phyloP scores from a whole-genome alignment of 2,797 vertebrate genomes.

The Botia almorhae region DNA sequence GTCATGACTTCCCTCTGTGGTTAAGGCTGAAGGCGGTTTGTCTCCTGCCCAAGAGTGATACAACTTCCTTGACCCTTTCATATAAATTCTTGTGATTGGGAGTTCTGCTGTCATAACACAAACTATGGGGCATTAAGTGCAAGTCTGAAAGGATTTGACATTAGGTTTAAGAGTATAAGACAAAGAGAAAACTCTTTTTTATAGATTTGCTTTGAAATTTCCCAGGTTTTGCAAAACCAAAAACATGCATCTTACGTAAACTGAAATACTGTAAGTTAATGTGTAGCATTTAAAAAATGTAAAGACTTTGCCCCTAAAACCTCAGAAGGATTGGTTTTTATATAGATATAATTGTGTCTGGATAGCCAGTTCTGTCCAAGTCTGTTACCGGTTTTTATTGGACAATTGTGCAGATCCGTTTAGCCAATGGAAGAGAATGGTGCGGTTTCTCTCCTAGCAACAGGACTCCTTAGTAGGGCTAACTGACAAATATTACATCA shows the following conservation, averaged over 20 bases:
- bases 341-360: conserved; percentile 63
- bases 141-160: conserved; percentile 42
- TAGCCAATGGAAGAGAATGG: conserved; percentile 75
- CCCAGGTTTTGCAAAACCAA: not conserved
- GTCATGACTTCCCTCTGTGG: conserved; percentile 20
- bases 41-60: conserved; percentile 24
- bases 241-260: not conserved
- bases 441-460: conserved; percentile 86
- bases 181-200: not conserved
- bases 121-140: conserved; percentile 37
- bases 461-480: conserved; percentile 75
- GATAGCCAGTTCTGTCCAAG: conserved; percentile 63
- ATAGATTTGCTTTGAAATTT: not conserved
- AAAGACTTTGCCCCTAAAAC: conserved; percentile 51
- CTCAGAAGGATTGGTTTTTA: conserved; percentile 47
- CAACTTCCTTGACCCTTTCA: conserved; percentile 42
- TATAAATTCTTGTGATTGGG: conserved; percentile 42
- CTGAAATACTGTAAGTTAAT: not conserved
- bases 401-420: conserved; percentile 62
- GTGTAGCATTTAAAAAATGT: not conserved
- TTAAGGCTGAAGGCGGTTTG: conserved; percentile 34
- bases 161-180: not conserved
- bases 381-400: conserved; percentile 72
- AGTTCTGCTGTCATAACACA: conserved; percentile 35
- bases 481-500: conserved; percentile 81